Evolutionary conservation across 1,140 invertebrate genomes (phyloP), one percentile per base, ranked within the genome.

Genomic region (Telenomus remus): DNA sequence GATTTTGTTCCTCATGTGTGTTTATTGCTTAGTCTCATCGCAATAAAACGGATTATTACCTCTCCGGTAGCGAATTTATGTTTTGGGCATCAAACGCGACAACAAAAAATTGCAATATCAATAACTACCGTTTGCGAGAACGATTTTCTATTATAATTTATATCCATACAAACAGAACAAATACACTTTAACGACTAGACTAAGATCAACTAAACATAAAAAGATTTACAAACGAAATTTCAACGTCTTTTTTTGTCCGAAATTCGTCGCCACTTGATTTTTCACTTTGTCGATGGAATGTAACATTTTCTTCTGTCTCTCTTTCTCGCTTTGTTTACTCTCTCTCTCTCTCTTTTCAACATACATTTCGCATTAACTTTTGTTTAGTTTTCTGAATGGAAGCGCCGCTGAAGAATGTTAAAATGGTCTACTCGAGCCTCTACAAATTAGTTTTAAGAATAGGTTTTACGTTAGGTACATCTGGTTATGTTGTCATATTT

Each of bases 401-500:
- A 76, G 66, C 74, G 66, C 66, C 74, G 66, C 43, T 60, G 64
- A 53, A 57, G 60, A 72, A 60, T 73, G 48, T 64, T 64, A 55
- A n/a, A 76, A 59, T 61, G 35, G 15, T 69, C 65, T 74, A 78
- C 65, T 77, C 68, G 68, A 71, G 50, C 47, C 43, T 70, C 59
- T 69, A 76, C 48, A 65, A 70, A 69, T 66, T 66, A 43, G 46
- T 76, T 47, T n/a, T 54, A 63, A 60, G 61, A 78, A 56, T 78
- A 69, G n/a, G 72, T 73, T 65, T 47, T 68, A 73, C 70, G 64
- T 65, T 78, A 74, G 77, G 73, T 77, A 79, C 64, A 53, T 75
- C 49, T 27, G 54, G 63, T 64, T 76, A 79, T 63, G 57, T 27
- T 27, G 65, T 76, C 69, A 61, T 63, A 74, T 69, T 61, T 70